A percentile compares a stretch with the other conserved stretches of the same genome.
Evolutionary conservation across 2,888 invertebrate species (phyloP).

Genomic region (Metacarcinus magister): DNA sequence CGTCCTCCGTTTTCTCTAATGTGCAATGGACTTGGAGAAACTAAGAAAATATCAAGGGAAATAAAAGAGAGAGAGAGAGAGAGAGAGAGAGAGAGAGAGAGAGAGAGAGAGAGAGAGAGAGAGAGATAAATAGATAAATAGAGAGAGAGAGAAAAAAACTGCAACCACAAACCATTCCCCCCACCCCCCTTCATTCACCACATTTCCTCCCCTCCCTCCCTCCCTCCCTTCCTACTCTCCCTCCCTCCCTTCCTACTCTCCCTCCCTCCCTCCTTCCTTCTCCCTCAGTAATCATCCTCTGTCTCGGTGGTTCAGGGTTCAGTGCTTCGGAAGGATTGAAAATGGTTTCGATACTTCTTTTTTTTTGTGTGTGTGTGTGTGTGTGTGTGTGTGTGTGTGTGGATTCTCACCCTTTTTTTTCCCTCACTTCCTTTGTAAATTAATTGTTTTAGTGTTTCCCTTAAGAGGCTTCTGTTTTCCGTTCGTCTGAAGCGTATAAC

Average conservation of each 20-base stretch:
- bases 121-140: neutral
- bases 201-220: neutral
- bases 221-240: neutral
- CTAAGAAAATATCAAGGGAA: neutral
- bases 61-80: neutral
- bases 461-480: no score
- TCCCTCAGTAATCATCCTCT: neutral
- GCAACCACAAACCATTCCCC: neutral
- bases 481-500: no score
- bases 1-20: slow-evolving; percentile 13
- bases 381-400: no score
- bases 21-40: neutral
- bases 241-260: neutral
- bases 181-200: neutral
- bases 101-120: neutral
- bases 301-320: no score
- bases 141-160: slow-evolving; percentile 2
- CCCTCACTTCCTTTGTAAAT: no score
- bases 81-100: neutral
- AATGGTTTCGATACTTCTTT: neutral
- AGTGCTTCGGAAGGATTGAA: no score
- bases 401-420: no score
- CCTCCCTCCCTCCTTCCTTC: neutral
- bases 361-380: neutral
- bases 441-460: no score